Evolutionary conservation across 2,797 vertebrate genomes (phyloP), one percentile per base, ranked within the genome.

Genomic region (Epinephelus awoara): DNA sequence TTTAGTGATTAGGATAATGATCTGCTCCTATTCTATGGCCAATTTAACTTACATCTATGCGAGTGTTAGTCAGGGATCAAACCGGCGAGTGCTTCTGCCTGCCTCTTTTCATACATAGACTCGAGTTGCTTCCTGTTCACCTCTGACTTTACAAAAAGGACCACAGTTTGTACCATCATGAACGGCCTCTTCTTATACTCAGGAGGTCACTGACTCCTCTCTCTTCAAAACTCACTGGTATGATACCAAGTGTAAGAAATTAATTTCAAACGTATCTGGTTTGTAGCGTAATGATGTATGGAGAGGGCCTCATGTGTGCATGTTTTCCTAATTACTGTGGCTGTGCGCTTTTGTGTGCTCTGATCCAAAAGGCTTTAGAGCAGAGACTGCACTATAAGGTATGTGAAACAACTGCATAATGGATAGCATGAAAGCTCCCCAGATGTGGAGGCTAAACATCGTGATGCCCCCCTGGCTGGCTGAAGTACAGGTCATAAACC

Each of bases 1-100:
- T 80, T 78, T 57, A 68, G 76, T 77, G 76, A 87, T 89, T 86
- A 85, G 51, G 50, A 72, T 82, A 86, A 86, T 87, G 58, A 86
- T 83, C 80, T 80, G 65, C 58, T 13, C 68, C 75, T 55, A 27
- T 75, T 82, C 38, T 67, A 69, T 77, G 71, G 57, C 51, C 63
- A 85, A 72, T 85, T 85, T 71, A 85, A 77, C 63, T 79, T 82
- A 52, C 57, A 72, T 79, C 57, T 52, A 25, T 63, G 61, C 46
- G 59, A 77, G 44, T 17, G 14, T 50, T 50, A 50, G 59, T 65
- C 18, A 46, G 52, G 64, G 57, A 77, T 77, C 54, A 69, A 68
- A 74, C 47, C 49, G 50, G 25, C 51, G 14, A 27, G 25, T n/a
- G n/a, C 61, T 66, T 56, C 12, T 50, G 69, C 58, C 49, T 79